Percentiles rank a stretch among this genome's conserved stretches.
Evolutionary conservation across 2,113 vertebrate species (phyloP).

Genomic region (Toxostoma redivivum): DNA sequence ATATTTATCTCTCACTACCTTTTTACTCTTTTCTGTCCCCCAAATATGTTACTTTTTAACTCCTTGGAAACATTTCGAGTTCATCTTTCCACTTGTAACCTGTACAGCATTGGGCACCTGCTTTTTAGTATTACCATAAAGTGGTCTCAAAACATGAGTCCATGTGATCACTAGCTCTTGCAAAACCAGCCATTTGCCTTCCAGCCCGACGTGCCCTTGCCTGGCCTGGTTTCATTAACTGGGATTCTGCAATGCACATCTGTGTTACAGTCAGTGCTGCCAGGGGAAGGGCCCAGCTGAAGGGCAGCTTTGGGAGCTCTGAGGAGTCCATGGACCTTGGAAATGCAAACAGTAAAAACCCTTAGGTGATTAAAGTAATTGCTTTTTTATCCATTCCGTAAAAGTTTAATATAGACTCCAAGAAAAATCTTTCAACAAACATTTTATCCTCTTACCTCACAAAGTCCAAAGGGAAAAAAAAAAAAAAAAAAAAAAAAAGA

Average conservation of each 20-base stretch:
- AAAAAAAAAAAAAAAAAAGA: no score
- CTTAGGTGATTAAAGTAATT: neutral
- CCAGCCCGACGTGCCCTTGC: neutral
- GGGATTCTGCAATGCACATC: neutral
- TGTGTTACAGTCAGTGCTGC: neutral
- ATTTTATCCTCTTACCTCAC: slow-evolving; percentile 1
- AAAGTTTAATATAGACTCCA: neutral
- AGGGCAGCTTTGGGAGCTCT: neutral
- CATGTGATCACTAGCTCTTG: neutral
- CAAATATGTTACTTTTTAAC: neutral
- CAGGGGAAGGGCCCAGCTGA: neutral
- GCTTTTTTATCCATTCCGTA: neutral
- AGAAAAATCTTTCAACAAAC: neutral
- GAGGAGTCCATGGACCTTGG: fast-evolving
- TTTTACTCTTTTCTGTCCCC: neutral
- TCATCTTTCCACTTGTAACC: neutral
- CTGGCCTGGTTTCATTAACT: neutral
- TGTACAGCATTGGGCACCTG: fast-evolving
- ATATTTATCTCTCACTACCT: neutral
- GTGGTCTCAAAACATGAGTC: neutral
- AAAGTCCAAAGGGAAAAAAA: neutral
- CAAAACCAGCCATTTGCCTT: neutral
- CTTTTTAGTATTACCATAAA: neutral
- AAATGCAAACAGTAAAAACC: neutral
- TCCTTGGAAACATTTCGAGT: neutral